Evolutionary conservation across 1,140 invertebrate genomes (phyloP), one percentile per base, ranked within the genome.

Genomic region (Drusus annulatus): DNA sequence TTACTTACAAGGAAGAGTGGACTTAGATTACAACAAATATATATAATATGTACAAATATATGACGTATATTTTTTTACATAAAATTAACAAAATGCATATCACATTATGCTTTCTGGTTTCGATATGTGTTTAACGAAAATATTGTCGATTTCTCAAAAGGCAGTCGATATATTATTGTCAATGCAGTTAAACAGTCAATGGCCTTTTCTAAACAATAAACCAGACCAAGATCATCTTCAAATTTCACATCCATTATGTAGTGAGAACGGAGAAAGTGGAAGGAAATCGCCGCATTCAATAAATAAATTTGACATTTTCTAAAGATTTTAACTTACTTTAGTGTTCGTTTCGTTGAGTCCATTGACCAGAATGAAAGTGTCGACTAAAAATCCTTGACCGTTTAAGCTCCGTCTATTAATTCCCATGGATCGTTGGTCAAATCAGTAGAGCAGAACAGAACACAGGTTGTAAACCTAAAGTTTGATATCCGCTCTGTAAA

Each of bases 371-470:
- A 69, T 45, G 65, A 68, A 68, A 68, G 63, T 68, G 63, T 68
- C 50, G 25, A 31, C 36, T 7, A 8, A 17, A 69, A 69, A 69
- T 69, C 65, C 65, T 69, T 69, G 65, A 45, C 65, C 65, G 65
- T 69, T 69, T 69, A 69, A 69, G 50, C 45, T 17, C n/a, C 17
- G 36, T 23, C n/a, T 69, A 69, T 51, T 69, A 50, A 69, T 17
- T 7, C 17, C 28, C 17, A 69, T 16, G 65, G 65, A 17, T 45
- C 3, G 65, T 45, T 69, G 65, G 19, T 45, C 65, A 45, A 51
- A 2, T 19, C 65, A 51, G n/a, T 69, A 69, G 65, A 69, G 65
- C 65, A 19, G 31, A 19, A 45, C 65, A 17, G 65, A 69, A 21
- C 17, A 6, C 23, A n/a, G 13, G 19, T 45, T 45, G 36, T 45